phyloP scores from a whole-genome alignment of 2,797 vertebrate genomes.

The Lutjanus campechanus region DNA sequence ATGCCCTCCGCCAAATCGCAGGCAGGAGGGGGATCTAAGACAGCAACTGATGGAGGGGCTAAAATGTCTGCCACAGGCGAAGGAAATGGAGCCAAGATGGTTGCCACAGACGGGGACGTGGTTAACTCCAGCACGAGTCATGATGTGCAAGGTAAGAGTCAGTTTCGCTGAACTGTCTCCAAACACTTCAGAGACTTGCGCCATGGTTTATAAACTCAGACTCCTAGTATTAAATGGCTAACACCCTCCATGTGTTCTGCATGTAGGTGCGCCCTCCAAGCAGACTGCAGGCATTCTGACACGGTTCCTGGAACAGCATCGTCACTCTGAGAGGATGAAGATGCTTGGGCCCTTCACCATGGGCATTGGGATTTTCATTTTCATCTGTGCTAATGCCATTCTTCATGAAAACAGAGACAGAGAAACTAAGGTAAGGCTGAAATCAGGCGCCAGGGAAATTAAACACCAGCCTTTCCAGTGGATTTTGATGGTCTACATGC shows the following conservation, averaged over 20 bases:
- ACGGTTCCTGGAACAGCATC: slow-evolving; percentile 93
- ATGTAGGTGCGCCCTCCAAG: slow-evolving; percentile 57
- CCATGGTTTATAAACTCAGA: background rate
- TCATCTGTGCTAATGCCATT: slow-evolving; percentile 98
- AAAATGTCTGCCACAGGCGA: slow-evolving; percentile 19
- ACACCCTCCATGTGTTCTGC: background rate
- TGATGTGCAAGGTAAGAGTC: slow-evolving; percentile 56
- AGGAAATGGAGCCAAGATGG: slow-evolving; percentile 30
- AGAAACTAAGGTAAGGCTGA: slow-evolving; percentile 89
- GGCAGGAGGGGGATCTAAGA: slow-evolving; percentile 53
- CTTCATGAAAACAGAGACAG: slow-evolving; percentile 98
- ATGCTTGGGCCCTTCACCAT: slow-evolving; percentile 99
- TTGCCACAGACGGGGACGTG: slow-evolving; percentile 14
- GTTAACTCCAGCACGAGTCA: slow-evolving; percentile 42
- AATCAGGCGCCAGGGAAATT: background rate
- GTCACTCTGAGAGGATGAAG: slow-evolving; percentile 97
- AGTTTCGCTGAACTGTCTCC: background rate
- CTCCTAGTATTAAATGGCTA: background rate
- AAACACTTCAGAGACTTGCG: background rate
- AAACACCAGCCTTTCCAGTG: background rate
- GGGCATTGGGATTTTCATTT: slow-evolving; percentile 99
- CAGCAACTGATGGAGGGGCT: background rate
- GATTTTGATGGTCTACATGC: background rate
- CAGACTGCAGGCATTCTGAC: slow-evolving; percentile 78
- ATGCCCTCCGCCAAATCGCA: slow-evolving; percentile 35